Base-by-base conservation (phyloP, 2,797 vertebrate genomes). In the Gymnodraco acuticeps region DNA sequence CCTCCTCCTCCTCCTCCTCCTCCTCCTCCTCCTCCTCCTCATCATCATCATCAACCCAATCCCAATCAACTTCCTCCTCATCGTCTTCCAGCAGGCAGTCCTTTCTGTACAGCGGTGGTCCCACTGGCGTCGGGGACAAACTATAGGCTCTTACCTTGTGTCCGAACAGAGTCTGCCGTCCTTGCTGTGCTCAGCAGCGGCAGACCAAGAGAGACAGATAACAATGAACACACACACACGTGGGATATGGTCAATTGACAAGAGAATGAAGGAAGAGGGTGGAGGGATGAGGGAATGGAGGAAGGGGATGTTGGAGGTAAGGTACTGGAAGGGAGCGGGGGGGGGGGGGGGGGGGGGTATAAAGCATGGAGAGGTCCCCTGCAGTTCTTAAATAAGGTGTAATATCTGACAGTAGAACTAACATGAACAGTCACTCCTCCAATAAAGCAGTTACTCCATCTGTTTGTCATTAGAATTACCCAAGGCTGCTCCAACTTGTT, bases 201-300 rank as follows among this genome's bases (percentile, higher is more conserved):
- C 92, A 96, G 95, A 96, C 95, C 95, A 95, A 97, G 95, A 97
- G 94, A 98, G 94, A 97, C 96, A 97, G 94, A 98, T 93, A 96
- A 95, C 96, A 94, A 95, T 97, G 95, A 97, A 96, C 95, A 96
- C 93, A 96, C 20, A 20, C 95, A 96, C 95, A 95, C 92, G 95
- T 95, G 95, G 94, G 75, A 95, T 78, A 80, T 94, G 95, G 91
- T 74, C 79, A 78, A 82, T 80, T 80, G 84, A 85, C 82, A 72
- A 62, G 58, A 73, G 67, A 83, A 70, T 41, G 89, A 84, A 77
- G 93, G 67, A 92, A 88, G 92, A 90, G 89, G 92, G 41, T 19
- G 64, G 48, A 63, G 9, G 54, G 64, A 64, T 51, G 47, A 65
- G 45, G 54, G 33, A 55, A 66, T 63, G 74, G 64, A 66, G 61